phyloP scores from a whole-genome alignment of 30 jellyfish, hydroid and myxozoan genomes.

The Nemopilema nomurai region DNA sequence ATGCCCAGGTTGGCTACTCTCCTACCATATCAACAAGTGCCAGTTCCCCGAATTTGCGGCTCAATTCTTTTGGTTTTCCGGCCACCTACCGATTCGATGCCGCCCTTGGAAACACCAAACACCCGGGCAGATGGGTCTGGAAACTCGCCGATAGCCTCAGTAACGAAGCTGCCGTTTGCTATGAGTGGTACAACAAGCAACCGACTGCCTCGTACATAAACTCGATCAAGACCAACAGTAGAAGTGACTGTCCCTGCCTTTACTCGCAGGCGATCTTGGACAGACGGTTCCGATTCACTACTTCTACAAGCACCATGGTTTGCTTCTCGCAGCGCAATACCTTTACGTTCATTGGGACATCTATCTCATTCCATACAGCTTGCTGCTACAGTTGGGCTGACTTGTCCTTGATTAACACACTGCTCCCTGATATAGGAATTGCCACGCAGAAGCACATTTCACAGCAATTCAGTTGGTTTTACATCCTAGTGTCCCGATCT shows the following conservation, averaged over 20 bases:
- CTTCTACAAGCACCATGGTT: background rate
- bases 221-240: background rate
- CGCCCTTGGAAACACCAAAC: constrained; percentile 38
- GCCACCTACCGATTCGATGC: constrained; percentile 53
- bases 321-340: constrained; percentile 29
- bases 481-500: background rate
- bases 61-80: constrained; percentile 23
- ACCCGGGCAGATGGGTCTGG: constrained; percentile 62
- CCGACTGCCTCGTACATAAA: constrained; percentile 9
- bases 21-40: background rate
- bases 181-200: constrained; percentile 38
- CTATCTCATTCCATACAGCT: constrained; percentile 15
- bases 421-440: constrained; percentile 6
- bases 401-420: background rate
- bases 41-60: background rate
- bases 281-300: constrained; percentile 37
- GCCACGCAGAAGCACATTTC: constrained; percentile 21
- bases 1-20: constrained; percentile 30
- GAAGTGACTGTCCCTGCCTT: constrained; percentile 53
- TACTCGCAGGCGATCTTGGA: constrained; percentile 30
- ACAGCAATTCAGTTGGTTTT: constrained; percentile 3
- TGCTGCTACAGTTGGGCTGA: constrained; percentile 20
- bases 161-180: constrained; percentile 49
- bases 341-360: constrained; percentile 26
- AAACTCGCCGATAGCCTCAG: constrained; percentile 32